A percentile compares a stretch with the other conserved stretches of the same genome.
phyloP scores from a whole-genome alignment of 2,888 invertebrate genomes.

The Keiferia lycopersicella region DNA sequence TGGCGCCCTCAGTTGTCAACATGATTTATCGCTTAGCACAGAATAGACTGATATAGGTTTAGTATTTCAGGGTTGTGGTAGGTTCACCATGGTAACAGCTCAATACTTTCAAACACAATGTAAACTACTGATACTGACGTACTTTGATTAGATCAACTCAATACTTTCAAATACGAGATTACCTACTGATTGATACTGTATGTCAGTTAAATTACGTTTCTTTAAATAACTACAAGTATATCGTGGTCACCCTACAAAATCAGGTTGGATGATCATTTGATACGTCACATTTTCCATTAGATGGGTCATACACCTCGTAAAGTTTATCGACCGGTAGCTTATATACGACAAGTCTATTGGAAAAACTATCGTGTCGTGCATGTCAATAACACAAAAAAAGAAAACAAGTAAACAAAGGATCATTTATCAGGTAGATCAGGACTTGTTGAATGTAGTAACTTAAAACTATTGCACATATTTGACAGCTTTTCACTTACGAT shows the following conservation, averaged over 20 bases:
- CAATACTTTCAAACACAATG: no score
- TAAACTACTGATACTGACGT: no score
- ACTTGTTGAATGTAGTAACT: neutral
- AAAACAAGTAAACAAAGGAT: neutral
- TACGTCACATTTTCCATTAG: constrained; percentile 25
- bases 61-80: no score
- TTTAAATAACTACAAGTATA: neutral
- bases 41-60: no score
- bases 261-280: constrained; percentile 20
- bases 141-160: no score
- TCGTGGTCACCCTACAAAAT: constrained; percentile 6
- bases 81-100: no score
- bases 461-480: no score
- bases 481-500: no score
- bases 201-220: no score
- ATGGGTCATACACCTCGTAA: constrained; percentile 22
- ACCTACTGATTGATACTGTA: no score
- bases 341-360: constrained; percentile 6
- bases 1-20: constrained; percentile 59
- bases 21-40: constrained; percentile 64
- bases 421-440: neutral
- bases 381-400: neutral
- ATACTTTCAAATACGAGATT: no score
- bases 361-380: neutral
- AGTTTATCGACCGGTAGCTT: constrained; percentile 16